Evolutionary conservation across 1,140 invertebrate genomes (phyloP).

Genomic region (Micrasema minimum): DNA sequence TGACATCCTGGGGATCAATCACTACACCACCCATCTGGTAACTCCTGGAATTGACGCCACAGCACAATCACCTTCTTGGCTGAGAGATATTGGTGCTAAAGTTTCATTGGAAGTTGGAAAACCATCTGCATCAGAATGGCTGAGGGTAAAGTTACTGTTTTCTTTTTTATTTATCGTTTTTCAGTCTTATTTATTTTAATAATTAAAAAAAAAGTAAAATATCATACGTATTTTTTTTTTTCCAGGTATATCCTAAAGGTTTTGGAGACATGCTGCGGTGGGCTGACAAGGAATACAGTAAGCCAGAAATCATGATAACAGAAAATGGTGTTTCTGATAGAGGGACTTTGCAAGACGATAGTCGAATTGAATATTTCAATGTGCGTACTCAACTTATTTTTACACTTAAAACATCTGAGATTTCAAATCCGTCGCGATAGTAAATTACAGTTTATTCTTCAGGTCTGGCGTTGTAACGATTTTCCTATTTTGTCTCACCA

Average conservation of each 20-base stretch:
- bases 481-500: too few relatives aligned
- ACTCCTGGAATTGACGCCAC: conserved; percentile 60
- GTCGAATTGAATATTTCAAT: conserved; percentile 67
- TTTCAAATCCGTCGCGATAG: too few relatives aligned
- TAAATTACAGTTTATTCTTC: too few relatives aligned
- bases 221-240: background rate
- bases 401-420: too few relatives aligned
- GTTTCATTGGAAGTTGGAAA: conserved; percentile 62
- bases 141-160: too few relatives aligned
- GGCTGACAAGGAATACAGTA: conserved; percentile 68
- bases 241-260: conserved; percentile 68
- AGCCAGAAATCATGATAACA: conserved; percentile 71
- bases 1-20: conserved; percentile 67
- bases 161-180: too few relatives aligned
- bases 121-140: conserved; percentile 64
- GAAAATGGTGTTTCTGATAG: conserved; percentile 72
- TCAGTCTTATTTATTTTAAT: background rate
- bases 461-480: too few relatives aligned
- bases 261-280: conserved; percentile 71
- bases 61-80: conserved; percentile 63
- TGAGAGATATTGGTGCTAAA: conserved; percentile 64
- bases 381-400: too few relatives aligned
- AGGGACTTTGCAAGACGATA: conserved; percentile 62
- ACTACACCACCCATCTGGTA: conserved; percentile 63
- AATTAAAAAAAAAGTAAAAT: background rate